Evolutionary conservation across 2,888 invertebrate genomes (phyloP), one percentile per base, ranked within the genome.

Genomic region (Phragmatobia fuliginosa): DNA sequence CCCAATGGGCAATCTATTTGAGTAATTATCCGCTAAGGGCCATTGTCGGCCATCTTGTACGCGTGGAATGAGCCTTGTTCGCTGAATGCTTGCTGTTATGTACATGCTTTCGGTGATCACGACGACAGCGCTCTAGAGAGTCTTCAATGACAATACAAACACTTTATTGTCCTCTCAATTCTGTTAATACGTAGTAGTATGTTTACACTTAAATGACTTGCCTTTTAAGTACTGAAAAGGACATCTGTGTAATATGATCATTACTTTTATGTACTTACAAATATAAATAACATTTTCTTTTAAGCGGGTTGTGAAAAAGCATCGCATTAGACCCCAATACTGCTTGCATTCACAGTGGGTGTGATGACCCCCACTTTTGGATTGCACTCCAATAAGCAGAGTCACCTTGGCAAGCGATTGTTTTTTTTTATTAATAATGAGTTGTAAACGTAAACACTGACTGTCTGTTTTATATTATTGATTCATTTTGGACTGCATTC

Each of bases 1-100:
- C 91, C 93, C 92, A 94, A 94, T 93, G 93, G 94, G 93, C 94
- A 93, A 94, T 94, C 94, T 94, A 94, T 95, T 94, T 94, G 94
- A 95, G 94, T 94, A 94, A 95, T 94, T 94, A 94, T 93, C 90
- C 93, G 91, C 94, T 91, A 93, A 94, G 94, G 94, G 92, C 94
- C 89, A 94, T 94, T 94, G 94, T 94, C 93, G 89, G 93, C 92
- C 93, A 94, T 95, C 94, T 94, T 94, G 94, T 90, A 88, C 90
- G 90, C 89, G 89, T 89, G 89, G 91, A 93, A 93, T 92, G 92
- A 94, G 92, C 91, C 93, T 91, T 93, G 94, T 93, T 91, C 92
- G 85, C 90, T 90, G 86, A 89, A 90, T 90, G 91, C 91, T 90
- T 76, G 87, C 82, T 90, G 90, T 91, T 91, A 89, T 91, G 91